Conservation (phyloP, 35 echinoderm and acorn worm genomes). For the Chiridota heheva region DNA sequence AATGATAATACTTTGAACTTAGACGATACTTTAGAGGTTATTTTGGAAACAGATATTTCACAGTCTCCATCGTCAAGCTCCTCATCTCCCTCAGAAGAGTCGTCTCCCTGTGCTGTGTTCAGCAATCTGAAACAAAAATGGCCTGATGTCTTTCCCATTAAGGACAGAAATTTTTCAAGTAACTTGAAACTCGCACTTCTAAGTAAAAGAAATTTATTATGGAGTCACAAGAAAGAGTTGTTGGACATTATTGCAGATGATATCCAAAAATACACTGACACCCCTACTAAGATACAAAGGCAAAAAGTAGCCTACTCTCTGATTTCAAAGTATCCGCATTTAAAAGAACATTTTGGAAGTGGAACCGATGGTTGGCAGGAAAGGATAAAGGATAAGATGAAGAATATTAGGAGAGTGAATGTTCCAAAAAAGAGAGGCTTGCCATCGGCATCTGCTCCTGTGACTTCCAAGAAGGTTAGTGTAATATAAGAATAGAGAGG, state of each 20-base stretch:
- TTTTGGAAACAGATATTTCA: no score
- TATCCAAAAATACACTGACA: conserved; percentile 37
- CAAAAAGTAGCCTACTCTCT: conserved; percentile 2
- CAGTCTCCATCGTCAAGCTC: no score
- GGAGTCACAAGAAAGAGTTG: conserved; percentile 27
- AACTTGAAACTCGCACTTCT: conserved; percentile 17
- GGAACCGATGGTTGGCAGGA: conserved; percentile 53
- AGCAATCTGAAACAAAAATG: conserved; percentile 21
- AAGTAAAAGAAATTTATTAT: conserved; percentile 15
- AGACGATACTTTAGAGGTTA: no score
- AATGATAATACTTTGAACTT: no score
- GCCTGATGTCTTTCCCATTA: conserved; percentile 22
- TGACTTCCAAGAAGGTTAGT: no score
- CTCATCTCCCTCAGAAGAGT: no score
- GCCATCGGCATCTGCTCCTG: no score
- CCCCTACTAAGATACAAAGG: conserved; percentile 11
- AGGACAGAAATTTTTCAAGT: conserved; percentile 9
- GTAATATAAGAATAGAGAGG: no score
- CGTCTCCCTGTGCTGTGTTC: no score
- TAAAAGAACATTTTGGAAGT: conserved; percentile 35
- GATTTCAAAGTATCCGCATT: conserved; percentile 15
- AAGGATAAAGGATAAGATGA: conserved; percentile 22
- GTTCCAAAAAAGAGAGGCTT: not conserved
- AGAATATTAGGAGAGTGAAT: conserved; percentile 30
- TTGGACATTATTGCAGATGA: conserved; percentile 11